Base-by-base conservation (phyloP, 1,140 invertebrate species). In the Theocolax elegans region DNA sequence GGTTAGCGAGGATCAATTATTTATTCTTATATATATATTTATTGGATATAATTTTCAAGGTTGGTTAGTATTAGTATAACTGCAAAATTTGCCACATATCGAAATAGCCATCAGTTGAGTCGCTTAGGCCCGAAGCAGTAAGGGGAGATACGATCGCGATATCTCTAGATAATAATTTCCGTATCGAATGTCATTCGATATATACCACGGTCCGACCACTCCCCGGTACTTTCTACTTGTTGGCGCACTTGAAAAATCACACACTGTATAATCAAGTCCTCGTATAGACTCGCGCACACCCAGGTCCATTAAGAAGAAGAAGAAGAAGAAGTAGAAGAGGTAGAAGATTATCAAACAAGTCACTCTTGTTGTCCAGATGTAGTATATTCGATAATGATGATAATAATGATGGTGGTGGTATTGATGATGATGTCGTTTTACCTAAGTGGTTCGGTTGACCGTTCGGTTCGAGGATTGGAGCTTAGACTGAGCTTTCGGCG, bases 391-490 rank as follows among this genome's bases (percentile, higher is more conserved):
- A 12, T 38, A 38, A 38, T 38, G 12, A n/a, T n/a, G n/a, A n/a
- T n/a, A n/a, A n/a, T n/a, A n/a, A n/a, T n/a, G n/a, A n/a, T n/a
- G n/a, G n/a, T n/a, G n/a, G n/a, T n/a, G n/a, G n/a, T n/a, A n/a
- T n/a, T n/a, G n/a, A n/a, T n/a, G n/a, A n/a, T n/a, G n/a, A n/a
- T n/a, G n/a, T n/a, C n/a, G n/a, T n/a, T 35, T 86, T 86, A 86
- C 84, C 84, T 86, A 83, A 80, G 76, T 77, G 69, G n/a, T 85
- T 86, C 82, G 84, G 81, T 79, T 81, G 83, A 85, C 85, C 83
- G 85, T 84, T 85, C 83, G 85, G 83, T 82, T 86, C 84, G 85
- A 79, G 74, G 79, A 78, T 85, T 84, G 83, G 80, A 85, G 81
- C 82, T 85, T 81, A 82, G 80, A 86, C 85, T 85, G 85, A 79